These are phyloP conservation scores for Corydoras sp. DNA, from an alignment of 2,113 vertebrate species.

Conservation along the genomic window DNA sequence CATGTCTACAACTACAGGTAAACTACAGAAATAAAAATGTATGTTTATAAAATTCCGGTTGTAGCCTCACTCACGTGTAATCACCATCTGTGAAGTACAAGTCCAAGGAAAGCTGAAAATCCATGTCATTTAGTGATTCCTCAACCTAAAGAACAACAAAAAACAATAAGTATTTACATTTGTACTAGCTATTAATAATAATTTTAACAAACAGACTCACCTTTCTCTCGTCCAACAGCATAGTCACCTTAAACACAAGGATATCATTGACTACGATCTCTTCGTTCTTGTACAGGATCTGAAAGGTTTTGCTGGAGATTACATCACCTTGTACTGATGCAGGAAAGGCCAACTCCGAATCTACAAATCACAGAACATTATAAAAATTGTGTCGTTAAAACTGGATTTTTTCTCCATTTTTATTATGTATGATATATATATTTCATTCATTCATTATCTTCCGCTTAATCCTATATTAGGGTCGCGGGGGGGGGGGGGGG, in stretches of 20 bases:
- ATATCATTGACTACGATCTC: conserved; percentile 92
- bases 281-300: conserved; percentile 98
- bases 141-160: conserved; percentile 74
- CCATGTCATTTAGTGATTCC: conserved; percentile 89
- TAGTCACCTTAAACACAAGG: conserved; percentile 95
- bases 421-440: too few relatives aligned
- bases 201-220: conserved; percentile 57
- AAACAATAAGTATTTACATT: neutral
- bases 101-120: conserved; percentile 90
- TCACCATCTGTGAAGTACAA: conserved; percentile 95
- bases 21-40: too few relatives aligned
- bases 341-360: conserved; percentile 76
- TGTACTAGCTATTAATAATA: neutral
- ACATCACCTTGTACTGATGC: conserved; percentile 84
- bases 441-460: too few relatives aligned
- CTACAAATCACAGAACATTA: conserved; percentile 7
- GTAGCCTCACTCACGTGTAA: conserved; percentile 80
- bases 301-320: conserved; percentile 96
- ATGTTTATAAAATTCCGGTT: too few relatives aligned
- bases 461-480: too few relatives aligned
- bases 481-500: too few relatives aligned
- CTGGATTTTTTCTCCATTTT: too few relatives aligned
- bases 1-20: too few relatives aligned
- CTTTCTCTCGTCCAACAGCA: conserved; percentile 95
- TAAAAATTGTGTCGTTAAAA: neutral